These are phyloP conservation scores for Lordiphosa stackelbergi DNA, from an alignment of 1,140 invertebrate species.

Conservation along the genomic window DNA sequence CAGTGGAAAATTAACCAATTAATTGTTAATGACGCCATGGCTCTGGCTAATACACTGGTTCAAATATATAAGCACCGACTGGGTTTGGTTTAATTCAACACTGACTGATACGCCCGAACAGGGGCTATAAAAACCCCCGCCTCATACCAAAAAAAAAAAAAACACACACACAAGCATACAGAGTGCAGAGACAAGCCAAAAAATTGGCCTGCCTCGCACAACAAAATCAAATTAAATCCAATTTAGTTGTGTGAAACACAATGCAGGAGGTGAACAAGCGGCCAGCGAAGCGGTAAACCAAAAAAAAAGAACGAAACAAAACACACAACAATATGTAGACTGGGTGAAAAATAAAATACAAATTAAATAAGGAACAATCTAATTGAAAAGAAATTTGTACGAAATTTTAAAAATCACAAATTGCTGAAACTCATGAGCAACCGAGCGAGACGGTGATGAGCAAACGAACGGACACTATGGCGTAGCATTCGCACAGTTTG, in stretches of 20 bases:
- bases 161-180: constrained; percentile 4
- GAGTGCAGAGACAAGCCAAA: constrained; percentile 18
- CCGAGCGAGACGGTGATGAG: constrained; percentile 24
- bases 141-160: constrained; percentile 1
- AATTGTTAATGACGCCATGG: too few species aligned
- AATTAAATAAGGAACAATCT: neutral
- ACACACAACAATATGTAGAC: neutral
- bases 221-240: constrained; percentile 41
- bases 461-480: neutral
- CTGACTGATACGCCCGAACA: too few species aligned
- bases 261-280: constrained; percentile 16
- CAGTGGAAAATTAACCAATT: too few species aligned
- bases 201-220: constrained; percentile 18
- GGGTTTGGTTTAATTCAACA: too few species aligned
- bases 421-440: constrained; percentile 15
- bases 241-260: constrained; percentile 40
- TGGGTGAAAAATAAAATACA: constrained; percentile 6
- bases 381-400: constrained; percentile 6
- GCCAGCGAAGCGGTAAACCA: constrained; percentile 5
- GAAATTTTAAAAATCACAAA: constrained; percentile 16
- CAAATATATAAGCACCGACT: too few species aligned
- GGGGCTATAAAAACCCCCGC: neutral
- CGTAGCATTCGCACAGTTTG: too few species aligned
- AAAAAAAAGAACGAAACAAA: constrained; percentile 20
- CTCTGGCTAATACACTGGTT: too few species aligned